Percentiles rank a stretch among this genome's conserved stretches.
Evolutionary conservation across 2,888 invertebrate genomes (phyloP).

Genomic region (Drosophila neonasuta): DNA sequence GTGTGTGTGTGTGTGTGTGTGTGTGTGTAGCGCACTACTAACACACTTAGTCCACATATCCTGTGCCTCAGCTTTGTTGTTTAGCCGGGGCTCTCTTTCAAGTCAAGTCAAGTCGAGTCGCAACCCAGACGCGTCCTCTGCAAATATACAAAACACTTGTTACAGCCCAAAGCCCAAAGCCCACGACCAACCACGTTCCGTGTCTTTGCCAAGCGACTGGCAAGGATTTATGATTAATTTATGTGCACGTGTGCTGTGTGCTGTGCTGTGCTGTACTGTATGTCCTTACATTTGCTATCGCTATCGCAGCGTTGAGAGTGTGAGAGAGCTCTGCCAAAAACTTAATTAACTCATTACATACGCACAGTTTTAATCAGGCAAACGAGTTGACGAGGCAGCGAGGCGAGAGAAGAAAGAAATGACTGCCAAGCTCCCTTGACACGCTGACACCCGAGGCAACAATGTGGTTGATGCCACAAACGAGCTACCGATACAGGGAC

Average conservation of each 20-base stretch:
- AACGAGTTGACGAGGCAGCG: conserved; percentile 53
- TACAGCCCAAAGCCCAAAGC: conserved; percentile 33
- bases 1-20: too few relatives aligned
- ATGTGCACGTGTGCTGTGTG: conserved; percentile 60
- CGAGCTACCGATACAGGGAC: conserved; percentile 41
- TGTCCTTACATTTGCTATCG: conserved; percentile 13
- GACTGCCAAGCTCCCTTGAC: conserved; percentile 42
- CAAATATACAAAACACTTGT: conserved; percentile 75
- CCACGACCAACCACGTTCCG: neutral
- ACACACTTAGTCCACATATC: conserved; percentile 55
- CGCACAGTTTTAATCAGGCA: conserved; percentile 72
- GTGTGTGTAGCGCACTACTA: conserved; percentile 48
- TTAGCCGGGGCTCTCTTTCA: conserved; percentile 30
- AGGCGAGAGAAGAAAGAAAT: conserved; percentile 41
- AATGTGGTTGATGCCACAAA: conserved; percentile 41
- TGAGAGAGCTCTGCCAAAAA: conserved; percentile 67
- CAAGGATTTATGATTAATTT: conserved; percentile 78
- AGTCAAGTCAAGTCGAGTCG: conserved; percentile 9
- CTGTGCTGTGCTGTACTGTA: conserved; percentile 26
- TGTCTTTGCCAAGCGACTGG: conserved; percentile 29
- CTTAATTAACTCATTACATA: conserved; percentile 81
- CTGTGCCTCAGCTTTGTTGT: conserved; percentile 17
- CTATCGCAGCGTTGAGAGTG: conserved; percentile 1
- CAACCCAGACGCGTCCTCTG: conserved; percentile 56
- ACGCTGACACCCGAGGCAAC: conserved; percentile 49